Percentiles rank a stretch among this genome's conserved stretches.
Conservation (phyloP, 2,797 vertebrate genomes). For the Antrozous pallidus region DNA sequence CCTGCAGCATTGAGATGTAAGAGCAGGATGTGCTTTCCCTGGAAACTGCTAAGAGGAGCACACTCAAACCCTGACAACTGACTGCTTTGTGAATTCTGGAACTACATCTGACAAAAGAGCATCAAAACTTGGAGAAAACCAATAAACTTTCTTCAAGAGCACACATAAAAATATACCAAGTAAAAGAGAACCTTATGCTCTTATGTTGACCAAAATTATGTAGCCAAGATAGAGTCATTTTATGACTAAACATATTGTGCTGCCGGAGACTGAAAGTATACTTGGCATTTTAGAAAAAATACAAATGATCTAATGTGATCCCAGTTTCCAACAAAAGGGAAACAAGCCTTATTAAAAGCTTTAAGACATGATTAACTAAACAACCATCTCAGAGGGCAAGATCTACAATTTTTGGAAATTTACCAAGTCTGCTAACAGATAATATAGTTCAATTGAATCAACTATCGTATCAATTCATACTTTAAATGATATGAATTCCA, state of each 20-base stretch:
- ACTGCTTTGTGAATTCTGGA: neutral
- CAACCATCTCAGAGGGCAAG: neutral
- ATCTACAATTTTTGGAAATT: neutral
- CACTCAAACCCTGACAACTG: neutral
- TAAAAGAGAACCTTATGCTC: neutral
- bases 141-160: neutral
- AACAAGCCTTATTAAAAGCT: neutral
- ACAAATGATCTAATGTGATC: neutral
- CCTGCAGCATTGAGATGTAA: neutral
- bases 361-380: neutral
- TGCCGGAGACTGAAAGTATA: neutral
- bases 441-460: neutral
- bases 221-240: neutral
- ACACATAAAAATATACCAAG: neutral
- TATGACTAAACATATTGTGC: neutral
- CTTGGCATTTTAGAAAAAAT: neutral
- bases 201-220: slow-evolving; percentile 7
- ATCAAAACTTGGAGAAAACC: neutral
- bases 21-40: neutral
- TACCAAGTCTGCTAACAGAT: neutral
- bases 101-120: neutral
- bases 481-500: neutral
- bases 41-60: neutral
- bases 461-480: slow-evolving; percentile 12
- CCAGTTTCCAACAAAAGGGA: neutral